Evolutionary conservation across 1,140 invertebrate genomes (phyloP).

Genomic region (Drosophila teissieri): DNA sequence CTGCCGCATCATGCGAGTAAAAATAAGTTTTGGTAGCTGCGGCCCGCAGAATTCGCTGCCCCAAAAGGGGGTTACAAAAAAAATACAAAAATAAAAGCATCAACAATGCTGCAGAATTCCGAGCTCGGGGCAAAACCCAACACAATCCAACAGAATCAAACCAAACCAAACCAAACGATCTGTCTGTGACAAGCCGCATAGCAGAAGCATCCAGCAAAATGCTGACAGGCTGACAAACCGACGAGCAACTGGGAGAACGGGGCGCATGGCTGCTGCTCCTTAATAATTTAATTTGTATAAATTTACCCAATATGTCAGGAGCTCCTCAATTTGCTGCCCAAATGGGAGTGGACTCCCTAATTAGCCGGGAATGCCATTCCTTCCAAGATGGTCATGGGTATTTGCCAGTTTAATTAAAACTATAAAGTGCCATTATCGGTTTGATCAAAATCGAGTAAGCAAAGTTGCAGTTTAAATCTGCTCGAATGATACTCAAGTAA

Average conservation of each 20-base stretch:
- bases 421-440: not conserved
- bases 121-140: conserved; percentile 23
- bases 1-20: conserved; percentile 39
- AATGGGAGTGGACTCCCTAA: conserved; percentile 35
- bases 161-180: conserved; percentile 39
- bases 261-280: conserved; percentile 26
- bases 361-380: conserved; percentile 28
- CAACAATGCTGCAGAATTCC: conserved; percentile 32
- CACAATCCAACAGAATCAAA: conserved; percentile 14
- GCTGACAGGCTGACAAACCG: conserved; percentile 67
- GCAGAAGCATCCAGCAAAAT: conserved; percentile 54
- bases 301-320: conserved; percentile 73
- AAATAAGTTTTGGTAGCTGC: conserved; percentile 61
- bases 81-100: conserved; percentile 15
- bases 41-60: conserved; percentile 64
- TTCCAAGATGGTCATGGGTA: conserved; percentile 6
- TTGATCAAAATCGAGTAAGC: not conserved
- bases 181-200: conserved; percentile 76
- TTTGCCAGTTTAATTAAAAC: not conserved
- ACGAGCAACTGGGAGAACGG: conserved; percentile 1
- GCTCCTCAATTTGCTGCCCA: conserved; percentile 54
- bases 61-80: conserved; percentile 21
- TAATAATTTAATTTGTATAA: conserved; percentile 82
- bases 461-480: too few relatives aligned
- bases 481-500: too few relatives aligned